Percentiles rank a stretch among this genome's conserved stretches.
Evolutionary conservation across 53 echinoderm and acorn worm species (phyloP).

Genomic region (Antedon mediterranea): DNA sequence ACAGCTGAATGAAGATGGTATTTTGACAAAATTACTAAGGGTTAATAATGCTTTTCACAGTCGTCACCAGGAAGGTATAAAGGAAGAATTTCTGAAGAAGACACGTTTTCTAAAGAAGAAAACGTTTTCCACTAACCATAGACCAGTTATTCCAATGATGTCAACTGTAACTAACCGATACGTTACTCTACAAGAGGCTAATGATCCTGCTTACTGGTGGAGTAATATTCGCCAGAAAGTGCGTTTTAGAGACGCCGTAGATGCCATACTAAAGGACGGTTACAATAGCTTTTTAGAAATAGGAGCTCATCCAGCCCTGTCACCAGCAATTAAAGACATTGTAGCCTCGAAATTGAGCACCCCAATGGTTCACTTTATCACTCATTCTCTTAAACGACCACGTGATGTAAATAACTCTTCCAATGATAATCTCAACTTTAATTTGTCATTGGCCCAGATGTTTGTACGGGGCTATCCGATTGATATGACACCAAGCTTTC

Average conservation of each 20-base stretch:
- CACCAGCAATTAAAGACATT: conserved; percentile 23
- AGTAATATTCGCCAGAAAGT: conserved; percentile 26
- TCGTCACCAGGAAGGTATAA: conserved; percentile 31
- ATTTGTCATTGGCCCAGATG: not conserved
- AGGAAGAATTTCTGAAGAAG: conserved; percentile 20
- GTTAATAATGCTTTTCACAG: conserved; percentile 54
- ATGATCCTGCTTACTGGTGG: conserved; percentile 35
- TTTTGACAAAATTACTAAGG: conserved; percentile 22
- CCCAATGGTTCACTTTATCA: not conserved
- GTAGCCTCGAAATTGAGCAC: not conserved
- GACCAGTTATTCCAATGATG: conserved; percentile 33
- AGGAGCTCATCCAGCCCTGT: conserved; percentile 27
- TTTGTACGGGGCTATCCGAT: not conserved
- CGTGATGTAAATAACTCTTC: not conserved
- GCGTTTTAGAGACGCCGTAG: conserved; percentile 21
- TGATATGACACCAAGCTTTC: not conserved
- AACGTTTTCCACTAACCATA: not conserved
- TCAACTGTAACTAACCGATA: conserved; percentile 35
- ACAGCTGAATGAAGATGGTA: conserved; percentile 9
- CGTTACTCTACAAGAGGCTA: conserved; percentile 21
- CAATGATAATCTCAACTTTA: not conserved
- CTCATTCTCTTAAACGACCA: conserved; percentile 9
- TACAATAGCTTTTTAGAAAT: conserved; percentile 32
- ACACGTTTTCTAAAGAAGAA: conserved; percentile 13
- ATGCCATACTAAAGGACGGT: conserved; percentile 18